These are phyloP conservation scores for Halichoerus grypus DNA, from an alignment of 2,113 vertebrate genomes.

Conservation along the genomic window DNA sequence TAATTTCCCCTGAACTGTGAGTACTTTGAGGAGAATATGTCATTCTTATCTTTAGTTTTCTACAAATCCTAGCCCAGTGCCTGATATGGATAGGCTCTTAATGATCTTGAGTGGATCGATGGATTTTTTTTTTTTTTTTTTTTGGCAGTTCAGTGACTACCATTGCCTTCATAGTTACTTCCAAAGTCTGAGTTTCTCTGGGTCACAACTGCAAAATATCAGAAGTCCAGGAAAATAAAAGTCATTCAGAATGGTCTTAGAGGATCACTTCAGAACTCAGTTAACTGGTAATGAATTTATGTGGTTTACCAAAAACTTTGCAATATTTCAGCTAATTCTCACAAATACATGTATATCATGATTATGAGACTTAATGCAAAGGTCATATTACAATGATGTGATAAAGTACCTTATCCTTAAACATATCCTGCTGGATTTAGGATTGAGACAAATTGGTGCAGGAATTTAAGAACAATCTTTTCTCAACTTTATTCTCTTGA, in stretches of 20 bases:
- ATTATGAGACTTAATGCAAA: not conserved
- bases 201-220: not conserved
- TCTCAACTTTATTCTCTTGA: not conserved
- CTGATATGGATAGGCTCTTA: not conserved
- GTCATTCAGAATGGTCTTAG: not conserved
- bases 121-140: not conserved
- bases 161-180: not conserved
- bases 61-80: not conserved
- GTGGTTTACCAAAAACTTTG: not conserved
- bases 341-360: not conserved
- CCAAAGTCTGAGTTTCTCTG: not conserved
- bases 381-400: not conserved
- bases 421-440: not conserved
- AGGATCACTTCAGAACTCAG: not conserved
- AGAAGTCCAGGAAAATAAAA: not conserved
- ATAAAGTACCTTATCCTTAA: not conserved
- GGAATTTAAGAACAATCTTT: not conserved
- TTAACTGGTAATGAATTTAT: not conserved
- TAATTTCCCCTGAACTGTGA: not conserved
- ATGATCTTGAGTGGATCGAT: not conserved
- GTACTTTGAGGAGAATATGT: not conserved
- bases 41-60: not conserved
- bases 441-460: not conserved
- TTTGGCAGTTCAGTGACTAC: not conserved
- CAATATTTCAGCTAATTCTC: not conserved